Percentiles rank a stretch among this genome's conserved stretches.
phyloP scores from a whole-genome alignment of 2,113 vertebrate species.

The Rhynchomys soricoides region DNA sequence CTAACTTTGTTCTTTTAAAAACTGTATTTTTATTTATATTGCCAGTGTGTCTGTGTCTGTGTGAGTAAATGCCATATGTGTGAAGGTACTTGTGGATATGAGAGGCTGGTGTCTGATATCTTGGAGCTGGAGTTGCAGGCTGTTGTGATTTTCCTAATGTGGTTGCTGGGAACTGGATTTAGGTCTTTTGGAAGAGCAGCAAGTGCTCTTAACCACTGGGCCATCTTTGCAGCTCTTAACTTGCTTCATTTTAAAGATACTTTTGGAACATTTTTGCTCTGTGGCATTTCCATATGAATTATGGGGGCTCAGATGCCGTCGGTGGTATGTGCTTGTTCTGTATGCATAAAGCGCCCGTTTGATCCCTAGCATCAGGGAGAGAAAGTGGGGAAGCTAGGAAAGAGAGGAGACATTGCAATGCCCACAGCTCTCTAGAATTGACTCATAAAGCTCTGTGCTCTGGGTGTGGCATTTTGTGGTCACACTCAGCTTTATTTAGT shows the following conservation, averaged over 20 bases:
- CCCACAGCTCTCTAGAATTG: neutral
- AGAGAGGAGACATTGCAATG: neutral
- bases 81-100: neutral
- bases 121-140: neutral
- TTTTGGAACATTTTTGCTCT: neutral
- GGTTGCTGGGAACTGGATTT: neutral
- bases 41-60: neutral
- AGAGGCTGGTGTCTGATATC: neutral
- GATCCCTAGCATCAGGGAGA: neutral
- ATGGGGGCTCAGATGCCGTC: neutral
- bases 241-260: neutral
- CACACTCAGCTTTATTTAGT: conserved; percentile 46
- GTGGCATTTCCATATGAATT: neutral
- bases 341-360: neutral
- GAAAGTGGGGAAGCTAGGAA: neutral
- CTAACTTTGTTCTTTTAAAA: neutral
- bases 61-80: neutral
- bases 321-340: neutral
- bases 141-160: neutral
- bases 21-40: neutral
- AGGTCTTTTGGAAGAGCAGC: neutral
- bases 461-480: neutral
- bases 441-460: conserved; percentile 11
- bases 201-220: neutral
- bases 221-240: neutral